Conservation (phyloP, 2,888 invertebrate genomes). For the Scaptomyza tumidula region DNA sequence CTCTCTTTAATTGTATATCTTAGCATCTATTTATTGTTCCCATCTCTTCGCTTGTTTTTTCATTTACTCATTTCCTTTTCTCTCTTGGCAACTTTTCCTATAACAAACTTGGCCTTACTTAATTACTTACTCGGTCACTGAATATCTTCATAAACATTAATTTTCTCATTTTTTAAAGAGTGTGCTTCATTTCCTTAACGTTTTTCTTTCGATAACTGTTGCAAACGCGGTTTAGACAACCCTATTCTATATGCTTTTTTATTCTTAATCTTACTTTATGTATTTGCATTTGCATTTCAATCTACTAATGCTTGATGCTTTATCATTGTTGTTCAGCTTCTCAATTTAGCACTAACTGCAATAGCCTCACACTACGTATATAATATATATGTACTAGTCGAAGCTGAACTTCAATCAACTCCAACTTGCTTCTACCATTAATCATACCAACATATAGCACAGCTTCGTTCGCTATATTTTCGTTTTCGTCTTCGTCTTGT, state of each 20-base stretch:
- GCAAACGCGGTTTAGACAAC: background rate
- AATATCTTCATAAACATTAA: background rate
- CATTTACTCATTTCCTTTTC: too few species aligned
- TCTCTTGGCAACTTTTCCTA: too few species aligned
- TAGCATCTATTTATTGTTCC: too few species aligned
- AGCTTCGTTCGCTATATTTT: slow-evolving; percentile 30
- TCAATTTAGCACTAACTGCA: slow-evolving; percentile 25
- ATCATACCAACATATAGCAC: slow-evolving; percentile 63
- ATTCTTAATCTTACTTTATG: background rate
- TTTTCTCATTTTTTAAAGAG: background rate
- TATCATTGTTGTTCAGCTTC: slow-evolving; percentile 32
- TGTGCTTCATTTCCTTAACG: background rate
- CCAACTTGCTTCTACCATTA: slow-evolving; percentile 42
- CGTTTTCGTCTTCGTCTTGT: background rate
- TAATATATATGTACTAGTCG: background rate
- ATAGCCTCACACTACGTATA: background rate
- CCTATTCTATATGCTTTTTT: background rate
- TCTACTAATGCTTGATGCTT: slow-evolving; percentile 13
- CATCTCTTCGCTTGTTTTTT: too few species aligned
- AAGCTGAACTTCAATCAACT: slow-evolving; percentile 20
- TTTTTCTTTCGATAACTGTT: background rate
- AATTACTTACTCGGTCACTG: background rate
- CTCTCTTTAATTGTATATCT: too few species aligned
- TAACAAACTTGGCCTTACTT: too few species aligned
- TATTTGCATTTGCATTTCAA: slow-evolving; percentile 32